Evolutionary conservation across 2,113 vertebrate genomes (phyloP).

Genomic region (Chamaetylas fuelleborni): DNA sequence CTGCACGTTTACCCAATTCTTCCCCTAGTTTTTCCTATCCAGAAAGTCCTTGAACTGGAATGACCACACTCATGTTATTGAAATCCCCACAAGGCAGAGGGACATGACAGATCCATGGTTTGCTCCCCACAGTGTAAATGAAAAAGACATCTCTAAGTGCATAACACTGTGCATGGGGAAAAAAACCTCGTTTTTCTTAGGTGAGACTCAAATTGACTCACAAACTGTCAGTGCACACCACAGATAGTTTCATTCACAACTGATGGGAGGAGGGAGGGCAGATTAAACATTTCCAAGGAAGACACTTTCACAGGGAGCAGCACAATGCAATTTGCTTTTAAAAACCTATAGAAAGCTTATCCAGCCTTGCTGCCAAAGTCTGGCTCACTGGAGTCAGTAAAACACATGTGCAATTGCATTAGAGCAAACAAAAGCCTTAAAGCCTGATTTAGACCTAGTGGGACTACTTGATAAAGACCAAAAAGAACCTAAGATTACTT

Average conservation of each 20-base stretch:
- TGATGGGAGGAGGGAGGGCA: neutral
- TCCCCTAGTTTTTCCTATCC: neutral
- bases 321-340: conserved; percentile 53
- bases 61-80: neutral
- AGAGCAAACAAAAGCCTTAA: conserved; percentile 61
- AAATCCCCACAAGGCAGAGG: neutral
- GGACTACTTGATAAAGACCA: conserved; percentile 55
- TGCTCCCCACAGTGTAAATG: neutral
- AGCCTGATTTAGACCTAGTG: conserved; percentile 57
- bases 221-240: neutral
- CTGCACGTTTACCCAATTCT: neutral
- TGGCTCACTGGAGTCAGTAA: conserved; percentile 48
- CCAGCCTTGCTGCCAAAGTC: conserved; percentile 44
- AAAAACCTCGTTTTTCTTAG: neutral
- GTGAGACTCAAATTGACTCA: neutral
- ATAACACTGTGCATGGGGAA: neutral
- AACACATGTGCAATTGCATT: conserved; percentile 68
- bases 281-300: conserved; percentile 68
- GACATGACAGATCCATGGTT: neutral
- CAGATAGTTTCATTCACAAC: neutral
- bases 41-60: neutral
- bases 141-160: neutral
- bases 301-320: conserved; percentile 70
- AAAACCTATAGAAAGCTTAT: conserved; percentile 55
- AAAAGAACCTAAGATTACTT: conserved; percentile 55